Base-by-base conservation (phyloP, 2,797 vertebrate species). In the Protosalanx chinensis region DNA sequence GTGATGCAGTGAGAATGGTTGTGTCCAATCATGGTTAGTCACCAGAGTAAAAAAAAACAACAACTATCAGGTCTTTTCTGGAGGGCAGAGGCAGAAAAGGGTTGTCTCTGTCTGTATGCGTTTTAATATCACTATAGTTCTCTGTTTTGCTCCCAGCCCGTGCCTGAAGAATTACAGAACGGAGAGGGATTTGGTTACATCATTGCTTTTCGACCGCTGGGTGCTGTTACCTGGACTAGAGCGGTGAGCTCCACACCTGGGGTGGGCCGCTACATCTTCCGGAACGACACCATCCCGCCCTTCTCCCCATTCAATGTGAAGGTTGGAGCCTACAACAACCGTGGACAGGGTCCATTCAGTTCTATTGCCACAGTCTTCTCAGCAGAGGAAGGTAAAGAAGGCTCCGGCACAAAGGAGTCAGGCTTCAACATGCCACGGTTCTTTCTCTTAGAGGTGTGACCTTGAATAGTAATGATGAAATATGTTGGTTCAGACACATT, bases 331-430 rank as follows among this genome's bases (percentile, higher is more conserved):
- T 98, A 93, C 79, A 98, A 98, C 90, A 95, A 97, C 77, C 91
- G 95, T 29, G 96, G 97, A 2, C 95, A 97, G 83, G 97, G 97
- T n/a, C 96, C 96, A 0, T 98, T 97, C 84, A 98, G 97, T 82
- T 89, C 95, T 0, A 93, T 96, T 10, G 88, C 89, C 70, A 93
- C 91, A 0, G 94, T 98, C 18, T 96, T 91, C 85, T 98, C 97
- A 0, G 97, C 97, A 6, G 97, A 98, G 79, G 96, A 97, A 92
- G 97, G 97, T 98, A 91, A 46, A 74, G 33, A 1, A 8, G 53
- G 56, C 2, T 2, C 33, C 4, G 29, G 18, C n/a, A 15, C 18
- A 20, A 20, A 41, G 73, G 32, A 85, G 60, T 12, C 58, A 74
- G 18, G 57, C 65, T 81, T 68, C 70, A 85, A 85, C 73, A 75